A percentile compares a stretch with the other conserved stretches of the same genome.
phyloP scores from a whole-genome alignment of 2,888 invertebrate genomes.

The Heliconius hortense region DNA sequence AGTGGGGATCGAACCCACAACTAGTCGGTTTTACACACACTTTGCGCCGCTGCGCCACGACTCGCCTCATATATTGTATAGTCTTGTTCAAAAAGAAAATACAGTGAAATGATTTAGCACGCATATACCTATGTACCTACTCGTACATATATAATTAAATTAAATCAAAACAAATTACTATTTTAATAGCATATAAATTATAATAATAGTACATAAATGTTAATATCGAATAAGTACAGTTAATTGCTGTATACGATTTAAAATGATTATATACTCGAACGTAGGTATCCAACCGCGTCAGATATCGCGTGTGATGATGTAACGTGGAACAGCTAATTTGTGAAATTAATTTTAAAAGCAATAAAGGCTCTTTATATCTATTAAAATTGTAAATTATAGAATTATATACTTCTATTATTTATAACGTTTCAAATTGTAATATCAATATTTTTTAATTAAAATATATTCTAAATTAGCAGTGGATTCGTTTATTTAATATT shows the following conservation, averaged over 20 bases:
- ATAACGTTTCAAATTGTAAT: not conserved
- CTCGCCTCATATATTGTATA: no score
- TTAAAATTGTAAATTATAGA: constrained; percentile 5
- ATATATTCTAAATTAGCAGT: not conserved
- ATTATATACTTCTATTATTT: not conserved
- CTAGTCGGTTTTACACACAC: no score
- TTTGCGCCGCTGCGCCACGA: no score
- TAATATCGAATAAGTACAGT: constrained; percentile 22
- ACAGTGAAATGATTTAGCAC: not conserved
- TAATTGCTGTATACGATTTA: constrained; percentile 20
- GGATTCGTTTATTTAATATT: not conserved
- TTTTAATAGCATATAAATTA: constrained; percentile 25
- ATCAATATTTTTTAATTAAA: not conserved
- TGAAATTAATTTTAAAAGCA: constrained; percentile 22
- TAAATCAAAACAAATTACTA: constrained; percentile 20
- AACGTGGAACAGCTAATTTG: constrained; percentile 14
- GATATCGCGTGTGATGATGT: constrained; percentile 19
- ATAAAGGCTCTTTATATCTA: constrained; percentile 9
- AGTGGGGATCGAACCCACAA: no score
- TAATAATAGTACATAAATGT: constrained; percentile 18
- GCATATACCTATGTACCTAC: not conserved
- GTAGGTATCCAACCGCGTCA: constrained; percentile 10
- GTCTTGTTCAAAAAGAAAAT: constrained; percentile 1
- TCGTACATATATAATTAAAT: constrained; percentile 8
- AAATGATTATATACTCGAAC: not conserved